A percentile compares a stretch with the other conserved stretches of the same genome.
Conservation (phyloP, 2,888 invertebrate species). For the Cheilosia scutellata region DNA sequence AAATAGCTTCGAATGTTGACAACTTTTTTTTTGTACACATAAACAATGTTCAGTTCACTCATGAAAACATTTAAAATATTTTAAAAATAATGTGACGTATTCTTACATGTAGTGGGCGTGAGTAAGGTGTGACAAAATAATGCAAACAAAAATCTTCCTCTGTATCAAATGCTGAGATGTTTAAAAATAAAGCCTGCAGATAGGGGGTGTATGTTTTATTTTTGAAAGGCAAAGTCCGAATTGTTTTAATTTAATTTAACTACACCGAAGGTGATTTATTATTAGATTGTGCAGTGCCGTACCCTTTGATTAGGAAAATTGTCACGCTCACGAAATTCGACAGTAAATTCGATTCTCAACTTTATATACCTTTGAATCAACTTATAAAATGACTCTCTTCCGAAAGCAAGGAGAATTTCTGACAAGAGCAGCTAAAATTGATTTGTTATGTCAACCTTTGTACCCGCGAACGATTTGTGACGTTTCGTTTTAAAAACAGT, state of each 20-base stretch:
- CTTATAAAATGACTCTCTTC: too few species aligned
- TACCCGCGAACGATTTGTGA: too few species aligned
- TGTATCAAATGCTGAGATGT: neutral
- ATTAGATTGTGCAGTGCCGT: neutral
- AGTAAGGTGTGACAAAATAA: conserved; percentile 5
- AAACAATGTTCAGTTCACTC: neutral
- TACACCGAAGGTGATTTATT: neutral
- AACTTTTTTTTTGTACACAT: neutral
- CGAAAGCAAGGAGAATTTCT: too few species aligned
- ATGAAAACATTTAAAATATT: neutral
- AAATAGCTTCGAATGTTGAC: too few species aligned
- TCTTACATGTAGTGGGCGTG: conserved; percentile 3
- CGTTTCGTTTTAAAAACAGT: too few species aligned
- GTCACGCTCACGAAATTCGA: too few species aligned
- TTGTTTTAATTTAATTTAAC: neutral
- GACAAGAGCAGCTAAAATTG: too few species aligned
- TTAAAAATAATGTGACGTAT: conserved; percentile 9
- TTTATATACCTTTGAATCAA: too few species aligned
- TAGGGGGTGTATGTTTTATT: neutral
- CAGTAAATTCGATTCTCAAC: too few species aligned
- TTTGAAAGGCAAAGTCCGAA: neutral
- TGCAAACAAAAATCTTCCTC: neutral
- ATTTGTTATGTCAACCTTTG: too few species aligned
- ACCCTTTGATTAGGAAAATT: too few species aligned
- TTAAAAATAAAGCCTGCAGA: neutral